These are phyloP conservation scores for Campopleginae sp. DNA, from an alignment of 2,888 invertebrate genomes.

Conservation along the genomic window DNA sequence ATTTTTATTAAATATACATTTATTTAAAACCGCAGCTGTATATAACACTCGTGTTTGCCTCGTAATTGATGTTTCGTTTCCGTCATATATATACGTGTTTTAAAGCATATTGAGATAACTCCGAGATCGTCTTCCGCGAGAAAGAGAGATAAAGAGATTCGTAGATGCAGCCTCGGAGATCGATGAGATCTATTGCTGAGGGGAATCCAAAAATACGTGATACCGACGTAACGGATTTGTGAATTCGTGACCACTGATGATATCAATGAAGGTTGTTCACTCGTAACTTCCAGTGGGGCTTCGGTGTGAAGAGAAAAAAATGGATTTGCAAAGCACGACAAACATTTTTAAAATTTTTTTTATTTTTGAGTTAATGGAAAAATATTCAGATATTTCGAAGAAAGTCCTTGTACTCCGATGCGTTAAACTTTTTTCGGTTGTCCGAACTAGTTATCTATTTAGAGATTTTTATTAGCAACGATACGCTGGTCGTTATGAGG, in stretches of 20 bases:
- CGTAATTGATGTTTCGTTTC: constrained; percentile 35
- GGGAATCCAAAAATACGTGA: constrained; percentile 1
- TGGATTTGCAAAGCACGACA: neutral
- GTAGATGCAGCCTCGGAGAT: constrained; percentile 6
- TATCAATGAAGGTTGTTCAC: neutral
- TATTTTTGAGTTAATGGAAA: neutral
- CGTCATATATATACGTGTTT: neutral
- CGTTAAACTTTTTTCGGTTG: neutral
- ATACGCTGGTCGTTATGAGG: neutral
- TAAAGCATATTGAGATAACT: constrained; percentile 6
- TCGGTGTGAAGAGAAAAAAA: neutral
- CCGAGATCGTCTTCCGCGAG: constrained; percentile 38
- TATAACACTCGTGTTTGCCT: constrained; percentile 2
- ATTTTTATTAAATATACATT: neutral
- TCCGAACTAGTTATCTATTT: neutral
- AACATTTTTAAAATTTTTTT: neutral
- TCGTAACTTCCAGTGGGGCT: neutral
- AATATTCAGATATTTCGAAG: neutral
- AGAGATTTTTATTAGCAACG: neutral
- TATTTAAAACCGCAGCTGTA: neutral
- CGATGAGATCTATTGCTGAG: constrained; percentile 2
- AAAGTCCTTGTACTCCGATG: neutral
- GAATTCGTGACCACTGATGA: neutral
- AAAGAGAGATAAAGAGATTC: constrained; percentile 6
- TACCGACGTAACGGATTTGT: neutral